Evolutionary conservation across 2,888 invertebrate genomes (phyloP).

Genomic region (Drosophila macrospina): DNA sequence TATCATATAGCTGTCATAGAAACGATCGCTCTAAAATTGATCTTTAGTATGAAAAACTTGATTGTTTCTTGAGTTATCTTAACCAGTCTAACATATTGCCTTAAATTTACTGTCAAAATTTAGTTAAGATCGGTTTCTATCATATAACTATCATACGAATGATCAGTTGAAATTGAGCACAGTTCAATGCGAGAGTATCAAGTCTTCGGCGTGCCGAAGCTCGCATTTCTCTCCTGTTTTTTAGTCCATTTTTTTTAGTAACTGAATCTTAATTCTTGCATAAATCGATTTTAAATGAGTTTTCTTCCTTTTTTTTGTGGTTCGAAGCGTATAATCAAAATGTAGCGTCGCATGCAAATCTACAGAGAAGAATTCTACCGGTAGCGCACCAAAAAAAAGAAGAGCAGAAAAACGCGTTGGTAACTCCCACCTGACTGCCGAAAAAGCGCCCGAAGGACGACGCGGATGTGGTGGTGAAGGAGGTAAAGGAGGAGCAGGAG

Average conservation of each 20-base stretch:
- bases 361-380: constrained; percentile 43
- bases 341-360: constrained; percentile 72
- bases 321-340: constrained; percentile 64
- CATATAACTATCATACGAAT: no score
- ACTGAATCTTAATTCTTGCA: constrained; percentile 79
- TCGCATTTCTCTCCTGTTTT: not conserved
- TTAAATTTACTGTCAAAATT: not conserved
- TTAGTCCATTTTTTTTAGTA: constrained; percentile 22
- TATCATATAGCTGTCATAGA: not conserved
- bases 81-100: not conserved
- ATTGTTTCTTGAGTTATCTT: not conserved
- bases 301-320: constrained; percentile 38
- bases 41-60: not conserved
- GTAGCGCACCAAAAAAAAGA: constrained; percentile 68
- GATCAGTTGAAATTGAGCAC: no score
- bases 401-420: constrained; percentile 42
- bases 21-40: not conserved
- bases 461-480: constrained; percentile 8
- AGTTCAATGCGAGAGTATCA: not conserved
- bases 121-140: no score
- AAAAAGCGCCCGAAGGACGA: constrained; percentile 66
- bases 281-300: constrained; percentile 85
- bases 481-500: constrained; percentile 8
- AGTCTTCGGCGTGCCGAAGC: not conserved
- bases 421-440: constrained; percentile 66